These are phyloP conservation scores for Brachystomella parvula DNA, from an alignment of 1,140 invertebrate genomes.

Conservation along the genomic window DNA sequence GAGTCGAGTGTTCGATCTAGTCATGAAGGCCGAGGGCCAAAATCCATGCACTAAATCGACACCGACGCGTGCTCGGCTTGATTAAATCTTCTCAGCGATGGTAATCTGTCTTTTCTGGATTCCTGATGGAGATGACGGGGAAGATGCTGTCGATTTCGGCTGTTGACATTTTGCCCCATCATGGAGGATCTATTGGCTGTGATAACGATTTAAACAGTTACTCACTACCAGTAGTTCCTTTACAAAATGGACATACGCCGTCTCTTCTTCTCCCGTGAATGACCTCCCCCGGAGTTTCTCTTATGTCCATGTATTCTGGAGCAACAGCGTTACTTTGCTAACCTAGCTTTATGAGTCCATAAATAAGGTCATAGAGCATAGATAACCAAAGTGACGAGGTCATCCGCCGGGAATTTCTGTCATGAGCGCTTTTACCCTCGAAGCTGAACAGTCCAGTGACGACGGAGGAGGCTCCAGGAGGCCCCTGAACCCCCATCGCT, in stretches of 20 bases:
- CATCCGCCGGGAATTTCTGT: neutral
- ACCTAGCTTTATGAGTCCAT: neutral
- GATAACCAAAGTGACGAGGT: constrained; percentile 5
- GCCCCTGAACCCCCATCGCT: no score
- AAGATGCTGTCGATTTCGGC: neutral
- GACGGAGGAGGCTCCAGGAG: no score
- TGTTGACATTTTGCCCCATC: neutral
- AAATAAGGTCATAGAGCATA: neutral
- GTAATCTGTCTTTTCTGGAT: neutral
- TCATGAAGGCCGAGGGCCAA: constrained; percentile 41
- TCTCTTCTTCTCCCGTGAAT: neutral
- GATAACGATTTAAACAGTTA: neutral
- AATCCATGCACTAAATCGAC: constrained; percentile 3
- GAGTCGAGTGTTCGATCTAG: constrained; percentile 47
- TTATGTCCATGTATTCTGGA: neutral
- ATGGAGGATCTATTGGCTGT: neutral
- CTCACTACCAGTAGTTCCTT: neutral
- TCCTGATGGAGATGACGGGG: neutral
- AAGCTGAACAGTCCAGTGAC: no score
- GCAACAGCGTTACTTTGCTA: neutral
- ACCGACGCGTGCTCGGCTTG: constrained; percentile 2
- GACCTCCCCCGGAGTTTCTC: neutral
- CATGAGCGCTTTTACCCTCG: no score
- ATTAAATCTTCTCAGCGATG: neutral
- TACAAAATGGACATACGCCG: neutral